Conservation (phyloP, 2,113 vertebrate genomes). For the Cyanoliseus patagonus region DNA sequence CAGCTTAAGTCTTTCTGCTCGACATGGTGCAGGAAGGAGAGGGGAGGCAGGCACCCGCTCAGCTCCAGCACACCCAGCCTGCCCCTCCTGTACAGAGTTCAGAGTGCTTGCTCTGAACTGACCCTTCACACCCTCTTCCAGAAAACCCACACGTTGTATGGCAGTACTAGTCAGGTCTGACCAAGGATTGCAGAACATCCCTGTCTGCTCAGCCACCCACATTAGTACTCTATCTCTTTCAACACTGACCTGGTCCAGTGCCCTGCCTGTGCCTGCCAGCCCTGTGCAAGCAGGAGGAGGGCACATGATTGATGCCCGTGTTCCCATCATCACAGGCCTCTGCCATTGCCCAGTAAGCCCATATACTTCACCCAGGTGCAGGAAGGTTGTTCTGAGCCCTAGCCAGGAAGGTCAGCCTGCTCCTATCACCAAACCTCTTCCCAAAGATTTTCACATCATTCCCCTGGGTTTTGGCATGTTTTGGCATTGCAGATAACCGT, state of each 20-base stretch:
- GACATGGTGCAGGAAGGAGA: background rate
- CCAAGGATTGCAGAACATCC: background rate
- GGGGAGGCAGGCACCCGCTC: background rate
- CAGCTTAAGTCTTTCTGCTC: background rate
- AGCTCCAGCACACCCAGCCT: background rate
- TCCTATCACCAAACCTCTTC: accelerated
- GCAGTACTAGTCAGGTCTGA: background rate
- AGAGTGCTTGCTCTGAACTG: background rate
- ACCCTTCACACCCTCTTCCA: background rate
- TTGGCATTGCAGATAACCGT: background rate
- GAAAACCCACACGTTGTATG: background rate
- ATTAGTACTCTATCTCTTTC: background rate
- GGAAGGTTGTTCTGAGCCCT: background rate
- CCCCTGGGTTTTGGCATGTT: background rate
- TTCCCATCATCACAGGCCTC: background rate
- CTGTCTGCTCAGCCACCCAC: background rate
- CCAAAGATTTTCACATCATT: background rate
- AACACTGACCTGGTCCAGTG: accelerated
- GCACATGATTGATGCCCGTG: background rate
- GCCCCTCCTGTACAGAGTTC: background rate
- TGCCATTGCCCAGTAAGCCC: background rate
- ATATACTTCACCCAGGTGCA: background rate
- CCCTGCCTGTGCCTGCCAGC: background rate
- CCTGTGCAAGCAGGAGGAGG: background rate
- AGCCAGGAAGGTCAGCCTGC: background rate